These are phyloP conservation scores for Latrodectus geometricus DNA, from an alignment of 1,140 invertebrate genomes.

Conservation along the genomic window DNA sequence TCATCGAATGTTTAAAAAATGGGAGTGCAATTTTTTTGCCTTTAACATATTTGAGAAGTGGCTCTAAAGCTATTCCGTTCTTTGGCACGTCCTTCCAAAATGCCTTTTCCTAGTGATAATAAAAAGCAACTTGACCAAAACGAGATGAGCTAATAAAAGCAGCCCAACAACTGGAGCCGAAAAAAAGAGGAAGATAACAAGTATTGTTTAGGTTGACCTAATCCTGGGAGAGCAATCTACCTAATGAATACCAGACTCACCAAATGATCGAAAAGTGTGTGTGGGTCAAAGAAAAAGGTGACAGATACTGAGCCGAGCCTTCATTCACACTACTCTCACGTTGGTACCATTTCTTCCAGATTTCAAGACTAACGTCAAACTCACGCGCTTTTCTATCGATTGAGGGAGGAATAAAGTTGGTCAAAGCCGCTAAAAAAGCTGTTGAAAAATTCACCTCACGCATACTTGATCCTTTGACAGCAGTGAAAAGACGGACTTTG, in stretches of 20 bases:
- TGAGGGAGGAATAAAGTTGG: slow-evolving; percentile 49
- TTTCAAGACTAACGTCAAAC: slow-evolving; percentile 57
- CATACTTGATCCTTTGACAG: slow-evolving; percentile 60
- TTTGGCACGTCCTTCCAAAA: slow-evolving; percentile 14
- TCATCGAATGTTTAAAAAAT: no score
- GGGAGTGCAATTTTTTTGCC: no score
- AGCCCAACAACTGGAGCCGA: neutral
- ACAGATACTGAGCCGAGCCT: slow-evolving; percentile 8
- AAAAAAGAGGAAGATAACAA: slow-evolving; percentile 18
- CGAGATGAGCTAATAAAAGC: slow-evolving; percentile 40
- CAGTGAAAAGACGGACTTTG: slow-evolving; percentile 23
- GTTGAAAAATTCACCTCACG: slow-evolving; percentile 51
- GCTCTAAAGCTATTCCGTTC: neutral
- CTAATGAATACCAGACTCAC: slow-evolving; percentile 23
- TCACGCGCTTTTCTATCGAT: slow-evolving; percentile 55
- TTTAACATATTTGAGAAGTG: neutral
- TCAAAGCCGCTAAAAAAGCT: slow-evolving; percentile 48
- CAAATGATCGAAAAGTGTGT: neutral
- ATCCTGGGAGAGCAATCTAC: slow-evolving; percentile 25
- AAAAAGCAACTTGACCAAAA: slow-evolving; percentile 21
- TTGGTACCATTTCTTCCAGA: slow-evolving; percentile 55
- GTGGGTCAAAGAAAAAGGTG: slow-evolving; percentile 7
- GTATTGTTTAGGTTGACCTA: slow-evolving; percentile 23
- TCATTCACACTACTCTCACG: slow-evolving; percentile 52
- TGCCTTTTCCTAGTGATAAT: slow-evolving; percentile 42